These are phyloP conservation scores for Galeopsomyia nigrocyanea DNA, from an alignment of 2,888 invertebrate genomes.

Conservation along the genomic window DNA sequence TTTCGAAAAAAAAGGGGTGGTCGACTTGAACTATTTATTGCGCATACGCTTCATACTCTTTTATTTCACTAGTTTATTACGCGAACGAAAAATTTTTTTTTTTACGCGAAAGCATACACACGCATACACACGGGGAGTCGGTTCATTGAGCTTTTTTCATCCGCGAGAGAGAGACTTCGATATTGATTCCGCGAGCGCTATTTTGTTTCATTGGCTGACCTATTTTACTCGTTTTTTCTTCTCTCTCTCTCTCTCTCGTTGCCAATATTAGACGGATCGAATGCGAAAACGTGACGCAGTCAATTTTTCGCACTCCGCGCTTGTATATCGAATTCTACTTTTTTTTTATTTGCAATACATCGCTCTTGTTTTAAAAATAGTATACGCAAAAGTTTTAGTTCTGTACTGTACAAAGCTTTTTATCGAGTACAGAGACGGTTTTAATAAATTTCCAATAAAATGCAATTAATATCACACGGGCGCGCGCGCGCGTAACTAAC, in stretches of 20 bases:
- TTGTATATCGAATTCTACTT: not conserved
- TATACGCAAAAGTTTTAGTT: no score
- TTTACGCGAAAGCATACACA: no score
- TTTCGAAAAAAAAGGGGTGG: conserved; percentile 55
- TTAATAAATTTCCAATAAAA: no score
- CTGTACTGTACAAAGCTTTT: no score
- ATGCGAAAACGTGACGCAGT: not conserved
- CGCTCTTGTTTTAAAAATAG: no score
- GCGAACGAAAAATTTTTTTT: no score
- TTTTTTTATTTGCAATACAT: no score
- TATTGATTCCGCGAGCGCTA: conserved; percentile 35
- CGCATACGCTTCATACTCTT: conserved; percentile 58
- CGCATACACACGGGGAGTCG: conserved; percentile 52
- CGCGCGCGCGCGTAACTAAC: not conserved
- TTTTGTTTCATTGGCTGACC: conserved; percentile 33
- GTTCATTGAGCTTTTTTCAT: conserved; percentile 61
- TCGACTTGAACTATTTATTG: no score
- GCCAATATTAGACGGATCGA: no score
- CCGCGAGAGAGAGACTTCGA: not conserved
- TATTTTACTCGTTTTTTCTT: conserved; percentile 26
- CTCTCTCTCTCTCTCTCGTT: not conserved
- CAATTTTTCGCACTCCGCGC: not conserved
- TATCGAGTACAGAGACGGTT: no score
- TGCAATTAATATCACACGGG: not conserved
- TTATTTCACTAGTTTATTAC: conserved; percentile 53